A percentile compares a stretch with the other conserved stretches of the same genome.
Evolutionary conservation across 2,113 vertebrate species (phyloP).

Genomic region (Hoplias malabaricus): DNA sequence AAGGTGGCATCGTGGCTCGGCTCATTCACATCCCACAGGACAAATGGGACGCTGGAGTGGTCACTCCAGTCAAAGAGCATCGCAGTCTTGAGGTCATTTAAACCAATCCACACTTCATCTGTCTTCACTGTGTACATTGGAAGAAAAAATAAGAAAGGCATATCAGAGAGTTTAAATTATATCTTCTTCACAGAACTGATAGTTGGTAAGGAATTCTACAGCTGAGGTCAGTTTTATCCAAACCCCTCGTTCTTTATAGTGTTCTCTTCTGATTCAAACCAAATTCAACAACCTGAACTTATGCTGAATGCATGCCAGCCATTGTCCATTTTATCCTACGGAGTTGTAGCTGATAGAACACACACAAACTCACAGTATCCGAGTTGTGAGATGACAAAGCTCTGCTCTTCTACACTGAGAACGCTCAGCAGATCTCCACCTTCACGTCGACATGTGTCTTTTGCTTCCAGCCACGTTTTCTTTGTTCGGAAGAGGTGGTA

Average conservation of each 20-base stretch:
- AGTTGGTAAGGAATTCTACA: no score
- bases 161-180: neutral
- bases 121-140: constrained; percentile 66
- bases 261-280: neutral
- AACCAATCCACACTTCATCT: constrained; percentile 89
- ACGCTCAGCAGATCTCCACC: constrained; percentile 84
- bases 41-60: constrained; percentile 80
- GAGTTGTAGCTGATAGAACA: neutral
- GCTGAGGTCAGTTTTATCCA: no score
- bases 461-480: constrained; percentile 80
- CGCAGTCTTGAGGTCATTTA: constrained; percentile 85
- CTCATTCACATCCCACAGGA: constrained; percentile 81
- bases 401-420: constrained; percentile 85
- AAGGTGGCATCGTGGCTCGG: constrained; percentile 71
- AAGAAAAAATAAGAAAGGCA: neutral
- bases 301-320: neutral
- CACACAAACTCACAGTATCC: constrained; percentile 79
- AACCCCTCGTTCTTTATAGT: neutral
- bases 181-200: no score
- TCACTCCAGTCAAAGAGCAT: constrained; percentile 94
- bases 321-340: neutral
- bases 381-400: constrained; percentile 87
- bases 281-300: neutral
- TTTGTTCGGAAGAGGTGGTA: constrained; percentile 76
- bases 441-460: constrained; percentile 79